Evolutionary conservation across 2,797 vertebrate species (phyloP).

Genomic region (Pyrocephalus nanus): DNA sequence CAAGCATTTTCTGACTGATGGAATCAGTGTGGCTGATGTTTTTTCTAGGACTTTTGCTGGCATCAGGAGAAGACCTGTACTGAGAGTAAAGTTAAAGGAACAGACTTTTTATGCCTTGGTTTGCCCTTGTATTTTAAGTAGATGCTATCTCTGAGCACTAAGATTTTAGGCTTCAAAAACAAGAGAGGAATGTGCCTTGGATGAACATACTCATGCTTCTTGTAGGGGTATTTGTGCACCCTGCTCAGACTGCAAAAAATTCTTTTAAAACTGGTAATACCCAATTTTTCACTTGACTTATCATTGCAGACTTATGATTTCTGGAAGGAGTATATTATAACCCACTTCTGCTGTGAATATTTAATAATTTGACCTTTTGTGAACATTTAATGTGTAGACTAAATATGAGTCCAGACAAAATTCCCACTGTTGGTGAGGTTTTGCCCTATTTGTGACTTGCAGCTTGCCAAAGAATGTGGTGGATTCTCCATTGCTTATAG

Average conservation of each 20-base stretch:
- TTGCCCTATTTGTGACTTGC: not conserved
- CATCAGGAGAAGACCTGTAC: not conserved
- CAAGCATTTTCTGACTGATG: not conserved
- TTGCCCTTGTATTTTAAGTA: not conserved
- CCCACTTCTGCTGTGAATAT: not conserved
- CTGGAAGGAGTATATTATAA: not conserved
- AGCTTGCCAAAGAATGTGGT: slow-evolving; percentile 15
- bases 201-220: not conserved
- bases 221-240: not conserved
- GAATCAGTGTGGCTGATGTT: not conserved
- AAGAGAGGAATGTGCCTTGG: not conserved
- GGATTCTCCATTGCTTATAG: not conserved
- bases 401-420: not conserved
- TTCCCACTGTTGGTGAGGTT: not conserved
- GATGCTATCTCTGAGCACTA: not conserved
- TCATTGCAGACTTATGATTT: not conserved
- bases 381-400: not conserved
- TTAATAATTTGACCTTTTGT: not conserved
- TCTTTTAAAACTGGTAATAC: not conserved
- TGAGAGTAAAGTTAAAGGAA: not conserved
- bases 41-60: not conserved
- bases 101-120: not conserved
- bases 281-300: not conserved
- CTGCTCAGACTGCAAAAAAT: not conserved
- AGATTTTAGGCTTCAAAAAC: not conserved